These are phyloP conservation scores for Ictalurus punctatus DNA, from an alignment of 2,113 vertebrate genomes.

Conservation along the genomic window DNA sequence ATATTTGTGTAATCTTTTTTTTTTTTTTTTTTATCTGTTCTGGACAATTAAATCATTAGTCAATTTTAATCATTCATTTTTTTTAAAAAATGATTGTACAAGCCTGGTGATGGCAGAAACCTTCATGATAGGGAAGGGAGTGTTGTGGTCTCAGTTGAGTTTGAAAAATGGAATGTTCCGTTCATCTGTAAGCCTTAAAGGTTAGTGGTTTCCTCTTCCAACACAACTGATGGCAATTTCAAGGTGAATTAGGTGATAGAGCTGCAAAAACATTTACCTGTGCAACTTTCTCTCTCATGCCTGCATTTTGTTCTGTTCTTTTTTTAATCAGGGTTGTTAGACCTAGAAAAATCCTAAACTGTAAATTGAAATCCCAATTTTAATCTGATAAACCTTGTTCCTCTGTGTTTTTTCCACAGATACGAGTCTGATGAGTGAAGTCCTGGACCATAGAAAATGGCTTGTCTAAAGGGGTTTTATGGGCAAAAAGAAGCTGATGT, in stretches of 20 bases:
- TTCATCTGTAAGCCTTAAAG: too few relatives aligned
- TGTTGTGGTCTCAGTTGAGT: too few relatives aligned
- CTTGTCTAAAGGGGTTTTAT: conserved; percentile 21
- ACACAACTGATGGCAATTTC: too few relatives aligned
- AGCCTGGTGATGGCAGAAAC: too few relatives aligned
- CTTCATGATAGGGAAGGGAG: too few relatives aligned
- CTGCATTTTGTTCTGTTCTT: background rate
- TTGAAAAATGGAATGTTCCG: too few relatives aligned
- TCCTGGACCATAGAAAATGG: background rate
- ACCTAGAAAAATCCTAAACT: background rate
- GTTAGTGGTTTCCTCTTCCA: background rate
- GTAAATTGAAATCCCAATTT: background rate
- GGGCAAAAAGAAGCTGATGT: background rate
- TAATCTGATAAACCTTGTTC: background rate
- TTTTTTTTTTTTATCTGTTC: too few relatives aligned
- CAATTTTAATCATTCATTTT: too few relatives aligned
- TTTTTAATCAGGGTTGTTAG: background rate
- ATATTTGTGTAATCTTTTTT: too few relatives aligned
- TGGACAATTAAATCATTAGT: too few relatives aligned
- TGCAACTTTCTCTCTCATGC: background rate
- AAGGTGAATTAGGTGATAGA: background rate
- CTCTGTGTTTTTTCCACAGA: conserved; percentile 58
- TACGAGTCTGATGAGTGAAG: conserved; percentile 77
- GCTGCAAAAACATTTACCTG: background rate
- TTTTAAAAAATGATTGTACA: too few relatives aligned